phyloP scores from a whole-genome alignment of 2,113 vertebrate species.

The Ia io region DNA sequence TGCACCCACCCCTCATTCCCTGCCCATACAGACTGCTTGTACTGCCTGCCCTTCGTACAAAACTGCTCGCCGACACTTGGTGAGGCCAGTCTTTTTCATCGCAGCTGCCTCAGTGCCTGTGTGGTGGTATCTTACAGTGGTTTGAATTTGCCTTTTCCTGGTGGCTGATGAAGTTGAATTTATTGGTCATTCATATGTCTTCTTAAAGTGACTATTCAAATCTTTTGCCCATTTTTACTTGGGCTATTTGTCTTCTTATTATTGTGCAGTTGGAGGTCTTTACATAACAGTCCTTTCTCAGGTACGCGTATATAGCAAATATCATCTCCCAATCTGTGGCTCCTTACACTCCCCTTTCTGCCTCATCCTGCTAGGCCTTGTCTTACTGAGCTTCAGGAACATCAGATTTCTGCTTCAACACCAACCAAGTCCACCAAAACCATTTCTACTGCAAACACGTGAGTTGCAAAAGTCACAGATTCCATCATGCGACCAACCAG shows the following conservation, averaged over 20 bases:
- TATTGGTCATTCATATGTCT: not conserved
- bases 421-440: not conserved
- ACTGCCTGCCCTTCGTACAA: not conserved
- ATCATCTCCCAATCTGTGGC: not conserved
- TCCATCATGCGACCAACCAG: not conserved
- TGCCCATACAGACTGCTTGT: not conserved
- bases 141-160: constrained; percentile 14
- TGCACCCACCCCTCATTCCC: not conserved
- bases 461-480: not conserved
- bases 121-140: not conserved
- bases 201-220: not conserved
- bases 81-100: not conserved
- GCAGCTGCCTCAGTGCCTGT: not conserved
- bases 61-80: accelerated
- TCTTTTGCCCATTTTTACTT: not conserved
- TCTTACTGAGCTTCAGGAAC: not conserved
- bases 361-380: not conserved
- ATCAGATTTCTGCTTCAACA: not conserved
- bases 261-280: not conserved
- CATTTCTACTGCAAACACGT: not conserved
- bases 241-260: not conserved
- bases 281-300: not conserved
- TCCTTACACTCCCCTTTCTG: not conserved
- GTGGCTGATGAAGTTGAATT: not conserved
- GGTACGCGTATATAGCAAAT: not conserved